Base-by-base conservation (phyloP, 1,140 invertebrate species). In the Drosophila dunni region DNA sequence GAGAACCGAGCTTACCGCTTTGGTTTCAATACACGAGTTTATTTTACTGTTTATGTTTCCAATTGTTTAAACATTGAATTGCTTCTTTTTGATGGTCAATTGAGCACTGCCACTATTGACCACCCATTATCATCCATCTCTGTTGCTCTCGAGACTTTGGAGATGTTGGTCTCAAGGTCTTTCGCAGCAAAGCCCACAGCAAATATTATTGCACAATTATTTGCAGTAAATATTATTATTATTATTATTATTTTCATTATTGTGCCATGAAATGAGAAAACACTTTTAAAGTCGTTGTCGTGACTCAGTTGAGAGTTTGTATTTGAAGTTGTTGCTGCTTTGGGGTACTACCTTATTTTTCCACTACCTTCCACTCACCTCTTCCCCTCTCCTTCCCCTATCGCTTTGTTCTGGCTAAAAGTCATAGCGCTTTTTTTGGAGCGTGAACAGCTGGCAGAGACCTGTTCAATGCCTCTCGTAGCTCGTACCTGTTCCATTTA, bases 401-500 rank as follows among this genome's bases (percentile, higher is more conserved):
- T 74, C 45, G 48, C 51, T 75, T 75, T 71, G 73, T 81, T 84
- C 81, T 82, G 69, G 74, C 64, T 42, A 56, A 63, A 68, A 86
- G 79, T 79, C 68, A 82, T 62, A 67, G 82, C 61, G 29, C 61
- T 78, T 86, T 89, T 86, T 88, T 88, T 79, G 82, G 83, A 88
- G 83, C 83, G 83, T 88, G 83, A 88, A 88, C 84, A 89, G 80
- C 83, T 88, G 75, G 76, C 62, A 57, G 46, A 57, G 63, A 57
- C 40, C 51, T 65, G 64, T 57, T 13, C 3, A 42, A 42, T 42
- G 40, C n/a, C n/a, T 29, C 6, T 29, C 24, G 24, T 29, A 29
- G 3, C 24, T 51, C 40, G 79, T 88, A 86, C 82, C 82, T 88
- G 82, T 83, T 86, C 82, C 82, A 86, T 86, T 86, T 86, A 88